These are phyloP conservation scores for Solen grandis DNA, from an alignment of 1,140 invertebrate species.

Conservation along the genomic window DNA sequence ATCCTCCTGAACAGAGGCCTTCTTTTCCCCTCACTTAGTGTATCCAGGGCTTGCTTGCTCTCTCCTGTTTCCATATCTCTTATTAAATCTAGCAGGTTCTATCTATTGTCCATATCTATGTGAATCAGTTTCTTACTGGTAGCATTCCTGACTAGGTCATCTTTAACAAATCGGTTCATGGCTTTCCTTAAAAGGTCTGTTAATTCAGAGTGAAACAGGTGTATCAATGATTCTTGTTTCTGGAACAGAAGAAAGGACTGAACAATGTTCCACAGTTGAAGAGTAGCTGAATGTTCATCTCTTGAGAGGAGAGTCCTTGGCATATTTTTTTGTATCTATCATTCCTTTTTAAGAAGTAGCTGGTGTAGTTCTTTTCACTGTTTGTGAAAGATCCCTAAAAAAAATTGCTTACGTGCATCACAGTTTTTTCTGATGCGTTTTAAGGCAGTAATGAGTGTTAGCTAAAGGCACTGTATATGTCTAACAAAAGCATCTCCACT, in stretches of 20 bases:
- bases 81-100: no score
- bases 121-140: no score
- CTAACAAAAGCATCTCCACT: no score
- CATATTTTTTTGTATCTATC: conserved; percentile 13
- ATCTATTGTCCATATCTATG: no score
- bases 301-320: background rate
- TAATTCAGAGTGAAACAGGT: background rate
- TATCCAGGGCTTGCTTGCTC: no score
- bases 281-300: background rate
- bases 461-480: background rate
- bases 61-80: no score
- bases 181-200: conserved; percentile 10
- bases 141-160: no score
- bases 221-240: conserved; percentile 18
- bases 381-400: background rate
- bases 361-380: background rate
- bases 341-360: background rate
- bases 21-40: no score
- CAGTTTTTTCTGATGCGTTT: background rate
- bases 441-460: background rate
- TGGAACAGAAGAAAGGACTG: background rate
- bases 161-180: no score
- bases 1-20: no score
- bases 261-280: background rate
- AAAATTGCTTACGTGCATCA: background rate